Base-by-base conservation (phyloP, 2,888 invertebrate species). In the Cataglyphis rosenhaueri region DNA sequence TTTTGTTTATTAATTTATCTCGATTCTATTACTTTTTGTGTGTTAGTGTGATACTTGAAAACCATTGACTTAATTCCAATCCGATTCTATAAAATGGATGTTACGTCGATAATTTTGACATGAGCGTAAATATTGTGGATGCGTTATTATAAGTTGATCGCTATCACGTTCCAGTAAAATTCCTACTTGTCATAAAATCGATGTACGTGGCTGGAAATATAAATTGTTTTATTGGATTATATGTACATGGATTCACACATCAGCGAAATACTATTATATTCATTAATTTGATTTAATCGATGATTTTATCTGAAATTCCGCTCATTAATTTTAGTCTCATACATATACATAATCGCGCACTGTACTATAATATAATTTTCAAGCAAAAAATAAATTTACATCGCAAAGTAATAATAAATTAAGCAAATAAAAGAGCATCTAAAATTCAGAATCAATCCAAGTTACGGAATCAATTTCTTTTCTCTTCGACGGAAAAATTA, bases 11-110 rank as follows among this genome's bases (percentile, higher is more conserved):
- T 9, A 10, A 21, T 66, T 61, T 71, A 35, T 35, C 44, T 79
- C 38, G 25, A 79, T 61, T 71, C 25, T 52, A 38, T n/a, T 25
- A 59, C 32, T 57, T 57, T 66, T 29, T 25, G 2, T 15, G 2
- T 35, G 29, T n/a, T 2, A 15, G 5, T 10, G 32, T 41, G 65
- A 70, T 10, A 41, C 55, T 38, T 29, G 18, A 68, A 68, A 78
- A 61, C n/a, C 21, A 21, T 71, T 79, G 70, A 71, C 12, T n/a
- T 61, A 79, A 61, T 71, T 48, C 38, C 32, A 21, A 29, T 29
- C 25, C 10, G 21, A 57, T 59, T 79, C 21, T 41, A 3, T 61
- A 9, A 32, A 71, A 71, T 18, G 59, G 9, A 59, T 15, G 18
- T 44, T 70, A 71, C 18, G 44, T 21, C 12, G 15, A 1, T 9